Base-by-base conservation (phyloP, 2,797 vertebrate species). In the Tadarida brasiliensis region DNA sequence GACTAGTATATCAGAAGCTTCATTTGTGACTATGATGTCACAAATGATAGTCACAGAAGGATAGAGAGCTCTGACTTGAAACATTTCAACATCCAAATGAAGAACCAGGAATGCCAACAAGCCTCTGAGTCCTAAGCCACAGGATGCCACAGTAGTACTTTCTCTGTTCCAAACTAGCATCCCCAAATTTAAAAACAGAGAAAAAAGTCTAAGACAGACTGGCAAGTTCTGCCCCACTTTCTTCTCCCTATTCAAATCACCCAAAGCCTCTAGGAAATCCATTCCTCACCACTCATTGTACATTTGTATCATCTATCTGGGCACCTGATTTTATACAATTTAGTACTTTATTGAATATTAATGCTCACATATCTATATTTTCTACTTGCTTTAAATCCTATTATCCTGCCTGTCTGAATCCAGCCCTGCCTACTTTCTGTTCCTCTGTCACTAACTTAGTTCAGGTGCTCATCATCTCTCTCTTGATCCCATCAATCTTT, bases 171-270 rank as follows among this genome's bases (percentile, higher is more conserved):
- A 65, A 74, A 74, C 30, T 16, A 87, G 6, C 39, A 49, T 24
- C 24, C 68, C 22, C 26, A 67, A 95, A 94, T 61, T 74, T 85
- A 81, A 87, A 95, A 39, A 93, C 2, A 16, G 54, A 81, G 59
- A 81, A 77, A 71, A 70, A 89, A 57, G 54, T 61, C 70, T 49
- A 56, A 73, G 65, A 85, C 51, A 73, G 56, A 85, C 39, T 24
- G 68, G 56, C 51, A 90, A 33, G 65, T 22, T 86, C 35, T 61
- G n/a, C 35, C 39, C 10, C 14, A 74, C 22, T 70, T 86, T 81
- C 35, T 90, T 83, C 61, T 74, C 35, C 11, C 35, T 87, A 85
- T 20, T 92, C 22, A 61, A 90, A 68, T 57, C 57, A 87, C 49
- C 5, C 61, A 85, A 90, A 90, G 47, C 16, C 47, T 86, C 51